phyloP scores from a whole-genome alignment of 2,888 invertebrate genomes.

The Mesoligia furuncula region DNA sequence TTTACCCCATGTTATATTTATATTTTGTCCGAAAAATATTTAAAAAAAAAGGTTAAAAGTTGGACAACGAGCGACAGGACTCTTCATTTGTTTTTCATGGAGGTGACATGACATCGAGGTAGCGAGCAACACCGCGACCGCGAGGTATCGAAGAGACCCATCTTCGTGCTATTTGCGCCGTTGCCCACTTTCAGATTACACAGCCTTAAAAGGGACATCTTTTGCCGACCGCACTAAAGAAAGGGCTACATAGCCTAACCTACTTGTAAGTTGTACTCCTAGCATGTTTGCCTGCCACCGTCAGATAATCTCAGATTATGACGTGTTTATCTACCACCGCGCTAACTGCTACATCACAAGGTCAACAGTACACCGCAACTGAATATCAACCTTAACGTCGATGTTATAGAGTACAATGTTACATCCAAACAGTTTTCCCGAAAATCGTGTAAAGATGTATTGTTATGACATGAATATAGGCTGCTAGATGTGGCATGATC shows the following conservation, averaged over 20 bases:
- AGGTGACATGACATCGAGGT: no score
- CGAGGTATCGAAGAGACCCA: neutral
- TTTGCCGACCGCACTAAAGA: neutral
- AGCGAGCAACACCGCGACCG: no score
- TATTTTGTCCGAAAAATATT: no score
- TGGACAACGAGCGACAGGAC: no score
- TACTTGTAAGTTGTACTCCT: slow-evolving; percentile 20
- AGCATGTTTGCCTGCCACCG: slow-evolving; percentile 60
- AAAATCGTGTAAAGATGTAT: slow-evolving; percentile 36
- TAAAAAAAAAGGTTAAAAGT: no score
- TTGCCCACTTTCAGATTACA: neutral
- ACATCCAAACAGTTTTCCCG: slow-evolving; percentile 34
- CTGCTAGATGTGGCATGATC: slow-evolving; percentile 36
- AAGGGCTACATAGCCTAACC: slow-evolving; percentile 44
- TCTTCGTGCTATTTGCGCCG: neutral
- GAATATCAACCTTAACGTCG: slow-evolving; percentile 20
- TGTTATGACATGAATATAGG: slow-evolving; percentile 29
- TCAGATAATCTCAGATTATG: slow-evolving; percentile 72
- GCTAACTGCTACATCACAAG: slow-evolving; percentile 29
- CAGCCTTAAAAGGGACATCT: no score
- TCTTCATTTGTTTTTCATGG: no score
- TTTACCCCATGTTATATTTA: no score
- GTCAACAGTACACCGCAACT: slow-evolving; percentile 10
- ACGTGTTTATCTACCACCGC: slow-evolving; percentile 65
- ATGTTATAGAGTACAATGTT: slow-evolving; percentile 20